Base-by-base conservation (phyloP, 2,888 invertebrate species). In the Caenorhabditis panamensis region DNA sequence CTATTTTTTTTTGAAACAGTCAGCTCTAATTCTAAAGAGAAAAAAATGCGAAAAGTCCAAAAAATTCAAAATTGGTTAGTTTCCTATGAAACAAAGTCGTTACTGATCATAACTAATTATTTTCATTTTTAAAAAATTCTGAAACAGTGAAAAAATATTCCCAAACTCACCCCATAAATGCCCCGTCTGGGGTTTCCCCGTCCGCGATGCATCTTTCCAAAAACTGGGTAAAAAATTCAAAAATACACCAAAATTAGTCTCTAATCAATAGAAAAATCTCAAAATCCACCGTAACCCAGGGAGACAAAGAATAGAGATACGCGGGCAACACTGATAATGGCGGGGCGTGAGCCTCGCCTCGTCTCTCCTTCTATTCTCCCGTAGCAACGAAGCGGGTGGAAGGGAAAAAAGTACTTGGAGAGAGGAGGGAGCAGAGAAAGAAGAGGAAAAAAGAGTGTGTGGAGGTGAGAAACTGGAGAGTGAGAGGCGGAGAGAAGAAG, bases 251-350 rank as follows among this genome's bases (percentile, higher is more conserved):
- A 9, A 31, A 31, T 31, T n/a, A n/a, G n/a, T n/a, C n/a, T 9
- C 31, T 9, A 31, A 31, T 6, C 4, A 31, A 31, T 31, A 31
- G 4, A 31, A 9, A 16, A 13, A 41, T 11, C 3, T 41, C 41
- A 16, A 13, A 41, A 41, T 2, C 41, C 13, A 41, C 41, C 41
- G 41, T 41, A 41, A 3, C 3, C 41, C 41, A 5, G 13, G 6
- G 36, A 36, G 36, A 36, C 5, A 36, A 11, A 36, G 36, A 36
- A 36, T 36, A 26, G n/a, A 31, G 20, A 56, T 47, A 26, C 37
- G 24, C 37, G 28, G 36, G 6, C 11, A 36, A 36, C n/a, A 54
- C 28, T 68, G 68, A 68, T 68, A 68, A 68, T 58, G 5, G 56
- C 31, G 41, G 5, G 24, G 8, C 28, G 11, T 49, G 58, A 28